These are phyloP conservation scores for Drosophila kuntzei DNA, from an alignment of 2,888 invertebrate species.

Conservation along the genomic window DNA sequence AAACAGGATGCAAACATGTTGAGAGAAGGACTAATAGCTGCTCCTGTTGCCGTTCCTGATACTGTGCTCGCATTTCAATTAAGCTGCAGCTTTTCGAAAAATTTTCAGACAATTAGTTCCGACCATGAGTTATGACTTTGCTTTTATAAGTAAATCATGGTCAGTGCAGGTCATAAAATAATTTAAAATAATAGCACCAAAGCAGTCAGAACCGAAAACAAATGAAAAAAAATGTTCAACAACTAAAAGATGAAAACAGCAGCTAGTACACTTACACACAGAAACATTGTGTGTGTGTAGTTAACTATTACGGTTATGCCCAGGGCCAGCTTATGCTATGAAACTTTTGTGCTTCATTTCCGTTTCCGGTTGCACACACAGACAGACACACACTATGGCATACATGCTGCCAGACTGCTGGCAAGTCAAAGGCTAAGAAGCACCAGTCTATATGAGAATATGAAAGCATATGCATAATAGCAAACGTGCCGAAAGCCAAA, in stretches of 20 bases:
- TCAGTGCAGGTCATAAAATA: constrained; percentile 69
- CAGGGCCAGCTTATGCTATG: constrained; percentile 57
- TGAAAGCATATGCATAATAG: constrained; percentile 72
- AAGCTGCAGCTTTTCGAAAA: constrained; percentile 30
- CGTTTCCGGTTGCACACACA: constrained; percentile 68
- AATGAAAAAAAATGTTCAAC: constrained; percentile 3
- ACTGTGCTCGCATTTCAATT: constrained; percentile 47
- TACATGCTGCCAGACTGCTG: constrained; percentile 29
- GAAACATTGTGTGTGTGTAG: constrained; percentile 48
- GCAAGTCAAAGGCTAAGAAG: constrained; percentile 50
- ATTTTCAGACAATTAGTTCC: constrained; percentile 50
- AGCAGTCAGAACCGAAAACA: constrained; percentile 5
- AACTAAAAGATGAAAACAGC: constrained; percentile 15
- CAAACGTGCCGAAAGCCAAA: constrained; percentile 76
- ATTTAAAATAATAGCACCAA: constrained; percentile 64
- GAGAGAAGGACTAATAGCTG: constrained; percentile 9
- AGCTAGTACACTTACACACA: constrained; percentile 11
- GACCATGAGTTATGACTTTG: constrained; percentile 60
- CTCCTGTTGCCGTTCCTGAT: constrained; percentile 7
- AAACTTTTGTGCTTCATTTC: constrained; percentile 81
- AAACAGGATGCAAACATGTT: constrained; percentile 43
- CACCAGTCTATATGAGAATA: constrained; percentile 26
- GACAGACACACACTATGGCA: constrained; percentile 16
- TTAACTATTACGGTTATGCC: constrained; percentile 67
- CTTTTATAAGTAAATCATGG: constrained; percentile 74